Evolutionary conservation across 2,113 vertebrate genomes (phyloP), one percentile per base, ranked within the genome.

Genomic region (Gila orcuttii): DNA sequence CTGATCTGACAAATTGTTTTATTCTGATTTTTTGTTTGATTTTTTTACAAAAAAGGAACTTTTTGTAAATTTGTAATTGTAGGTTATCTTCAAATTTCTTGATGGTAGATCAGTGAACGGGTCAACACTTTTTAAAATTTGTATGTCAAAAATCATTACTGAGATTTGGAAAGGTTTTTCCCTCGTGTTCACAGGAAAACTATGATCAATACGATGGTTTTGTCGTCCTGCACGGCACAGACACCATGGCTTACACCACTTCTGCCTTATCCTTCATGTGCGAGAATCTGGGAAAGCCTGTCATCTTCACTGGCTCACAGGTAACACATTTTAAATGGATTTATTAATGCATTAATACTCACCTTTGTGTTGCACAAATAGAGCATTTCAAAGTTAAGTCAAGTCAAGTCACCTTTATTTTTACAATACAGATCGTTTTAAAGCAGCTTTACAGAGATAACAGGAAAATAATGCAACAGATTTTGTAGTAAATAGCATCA

Each of bases 161-260:
- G 55, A 57, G 19, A 23, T 57, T 57, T 57, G 2, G 19, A 57
- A 8, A 2, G 55, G 21, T 21, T 21, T 62, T 17, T 83, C 33
- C 73, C 13, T 85, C 55, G n/a, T 33, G 3, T 31, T 85, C 60
- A 19, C 91, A 99, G 98, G 94, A 91, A 89, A 92, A 97, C 91
- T 99, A 99, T 0, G 92, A 96, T 87, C 92, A 90, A 71, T 97
- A 95, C 0, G 94, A 97, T 2, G 97, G 97, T 1, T 99, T 99
- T 77, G 97, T 99, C 91, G 91, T 99, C 89, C 95, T 99, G 84
- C 98, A 99, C 0, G 98, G 98, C 47, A 99, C 97, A 0, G 97
- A 99, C 88, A 99, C 98, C 0, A 99, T 99, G 98, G 97, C 97
- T 0, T 99, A 98, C 73, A 98, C 96, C 0, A 95, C 98, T 71